Base-by-base conservation (phyloP, 2,113 vertebrate species). In the Morone saxatilis region DNA sequence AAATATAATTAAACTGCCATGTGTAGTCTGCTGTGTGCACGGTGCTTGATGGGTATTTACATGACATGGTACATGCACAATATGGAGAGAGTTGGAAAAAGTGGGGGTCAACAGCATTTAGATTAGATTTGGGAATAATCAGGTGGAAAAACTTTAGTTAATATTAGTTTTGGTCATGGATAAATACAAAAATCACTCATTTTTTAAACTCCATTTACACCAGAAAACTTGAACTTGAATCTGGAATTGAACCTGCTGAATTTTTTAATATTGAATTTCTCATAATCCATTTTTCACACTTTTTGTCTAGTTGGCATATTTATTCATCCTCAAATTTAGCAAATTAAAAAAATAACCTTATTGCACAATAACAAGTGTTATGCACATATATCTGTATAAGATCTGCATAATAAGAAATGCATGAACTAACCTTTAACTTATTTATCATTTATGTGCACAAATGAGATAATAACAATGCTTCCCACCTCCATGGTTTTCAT, bases 1-100 rank as follows among this genome's bases (percentile, higher is more conserved):
- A 80, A 82, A 72, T 50, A 45, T 72, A 84, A 84, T 88, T 84
- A 63, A 82, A 80, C 14, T 71, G 56, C 74, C 74, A 48, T n/a
- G 47, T 75, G 65, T 63, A 45, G 47, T 71, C 59, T 51, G 65
- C 51, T 22, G 57, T 51, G 65, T 73, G 50, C 41, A 22, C 3
- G 3, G 43, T 54, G 81, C 48, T 50, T 45, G 36, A 74, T 59
- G 53, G 36, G n/a, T 77, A 36, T 38, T 65, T 74, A 31, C 20
- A 66, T 69, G 57, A 59, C 22, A 38, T 16, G n/a, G 12, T 60
- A 19, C 14, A 22, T n/a, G 5, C 48, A 41, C 59, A 67, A 47
- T 22, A 51, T 71, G 53, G 48, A 88, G 16, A 22, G 20, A 65
- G 62, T 13, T 7, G 12, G 48, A 36, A 10, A 47, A 40, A 65